A percentile compares a stretch with the other conserved stretches of the same genome.
These are phyloP conservation scores for Potorous gilbertii DNA, from an alignment of 2,797 vertebrate genomes.

Conservation along the genomic window DNA sequence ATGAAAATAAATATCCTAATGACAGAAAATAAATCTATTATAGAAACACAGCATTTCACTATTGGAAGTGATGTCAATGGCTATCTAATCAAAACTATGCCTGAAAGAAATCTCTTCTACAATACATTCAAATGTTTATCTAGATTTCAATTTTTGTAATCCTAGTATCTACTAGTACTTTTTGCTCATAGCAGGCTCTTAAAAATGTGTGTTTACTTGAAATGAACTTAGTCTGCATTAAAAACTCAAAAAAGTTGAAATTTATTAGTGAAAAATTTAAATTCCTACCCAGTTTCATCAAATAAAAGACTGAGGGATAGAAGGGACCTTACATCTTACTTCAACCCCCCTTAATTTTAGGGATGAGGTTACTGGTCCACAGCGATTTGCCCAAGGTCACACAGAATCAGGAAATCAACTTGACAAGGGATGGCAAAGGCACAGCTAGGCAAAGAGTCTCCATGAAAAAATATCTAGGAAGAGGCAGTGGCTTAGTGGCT, in stretches of 20 bases:
- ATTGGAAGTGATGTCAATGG: not conserved
- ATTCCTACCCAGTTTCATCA: not conserved
- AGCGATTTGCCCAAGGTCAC: not conserved
- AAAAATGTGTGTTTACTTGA: not conserved
- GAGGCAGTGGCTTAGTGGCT: not conserved
- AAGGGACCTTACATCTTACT: not conserved
- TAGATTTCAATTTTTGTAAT: not conserved
- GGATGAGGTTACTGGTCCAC: not conserved
- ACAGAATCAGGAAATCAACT: not conserved
- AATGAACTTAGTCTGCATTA: not conserved
- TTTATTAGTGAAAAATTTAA: not conserved
- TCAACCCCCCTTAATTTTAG: not conserved
- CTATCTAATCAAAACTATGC: not conserved
- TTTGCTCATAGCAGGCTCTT: not conserved
- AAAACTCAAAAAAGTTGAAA: not conserved
- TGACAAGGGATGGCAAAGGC: not conserved
- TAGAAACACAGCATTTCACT: not conserved
- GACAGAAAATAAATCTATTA: not conserved
- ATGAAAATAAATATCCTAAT: not conserved
- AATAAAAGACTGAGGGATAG: not conserved
- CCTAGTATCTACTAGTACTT: not conserved
- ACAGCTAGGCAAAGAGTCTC: not conserved
- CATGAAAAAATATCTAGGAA: not conserved
- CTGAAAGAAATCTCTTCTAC: not conserved
- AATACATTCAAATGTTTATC: not conserved